A percentile compares a stretch with the other conserved stretches of the same genome.
Evolutionary conservation across 2,888 invertebrate genomes (phyloP).

Genomic region (Metalampra italica): DNA sequence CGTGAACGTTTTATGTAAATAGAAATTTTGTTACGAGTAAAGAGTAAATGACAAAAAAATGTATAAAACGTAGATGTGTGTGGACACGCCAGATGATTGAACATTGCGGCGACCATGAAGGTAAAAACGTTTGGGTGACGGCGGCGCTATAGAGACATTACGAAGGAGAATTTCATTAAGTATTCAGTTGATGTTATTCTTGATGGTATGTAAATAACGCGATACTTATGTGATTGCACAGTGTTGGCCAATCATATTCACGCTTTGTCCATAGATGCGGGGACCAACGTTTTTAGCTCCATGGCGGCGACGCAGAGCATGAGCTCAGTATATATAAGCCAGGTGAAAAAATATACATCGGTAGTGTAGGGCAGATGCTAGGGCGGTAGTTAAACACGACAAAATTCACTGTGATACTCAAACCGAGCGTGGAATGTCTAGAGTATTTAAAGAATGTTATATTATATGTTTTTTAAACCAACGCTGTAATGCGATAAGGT

Average conservation of each 20-base stretch:
- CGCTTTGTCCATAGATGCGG: no score
- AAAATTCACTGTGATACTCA: constrained; percentile 12
- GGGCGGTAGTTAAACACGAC: constrained; percentile 2
- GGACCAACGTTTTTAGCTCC: no score
- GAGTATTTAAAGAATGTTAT: constrained; percentile 7
- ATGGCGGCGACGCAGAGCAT: no score
- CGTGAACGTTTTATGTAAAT: constrained; percentile 64
- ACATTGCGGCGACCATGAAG: no score
- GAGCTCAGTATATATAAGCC: no score
- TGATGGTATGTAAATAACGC: no score
- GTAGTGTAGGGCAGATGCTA: neutral
- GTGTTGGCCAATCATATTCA: no score
- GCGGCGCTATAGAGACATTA: no score
- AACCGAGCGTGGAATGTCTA: constrained; percentile 7
- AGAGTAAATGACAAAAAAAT: constrained; percentile 66
- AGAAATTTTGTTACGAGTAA: constrained; percentile 64
- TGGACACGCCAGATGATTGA: constrained; percentile 24
- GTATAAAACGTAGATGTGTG: constrained; percentile 13
- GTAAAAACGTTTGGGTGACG: no score
- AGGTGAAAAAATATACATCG: constrained; percentile 1
- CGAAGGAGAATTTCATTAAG: no score
- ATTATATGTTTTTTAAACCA: constrained; percentile 1
- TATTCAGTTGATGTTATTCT: no score
- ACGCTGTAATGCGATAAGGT: constrained; percentile 11
- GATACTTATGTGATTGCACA: no score